Base-by-base conservation (phyloP, 2,113 vertebrate species). In the Scomber scombrus region DNA sequence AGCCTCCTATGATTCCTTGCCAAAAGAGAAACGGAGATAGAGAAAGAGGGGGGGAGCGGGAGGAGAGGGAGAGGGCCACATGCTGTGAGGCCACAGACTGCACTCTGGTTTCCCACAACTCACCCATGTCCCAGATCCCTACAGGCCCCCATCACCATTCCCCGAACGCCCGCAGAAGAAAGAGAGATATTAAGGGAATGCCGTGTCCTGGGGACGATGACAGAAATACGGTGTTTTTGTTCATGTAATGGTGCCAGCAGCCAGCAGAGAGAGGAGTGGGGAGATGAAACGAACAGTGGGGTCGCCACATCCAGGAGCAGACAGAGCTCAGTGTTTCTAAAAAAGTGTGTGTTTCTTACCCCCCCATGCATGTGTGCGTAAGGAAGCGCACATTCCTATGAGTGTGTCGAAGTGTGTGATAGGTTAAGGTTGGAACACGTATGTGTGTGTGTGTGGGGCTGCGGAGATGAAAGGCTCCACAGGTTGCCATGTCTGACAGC, bases 91-190 rank as follows among this genome's bases (percentile, higher is more conserved):
- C 92, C 91, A 91, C 87, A 91, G 85, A 92, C 89, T 89, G 75
- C 92, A 90, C 91, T 93, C 86, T 81, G 87, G 85, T 94, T 94
- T 93, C 93, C 91, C 92, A 93, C 92, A 91, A 90, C 71, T 92
- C 92, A 92, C 89, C 91, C 92, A 85, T 89, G 87, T 91, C 92
- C 91, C 88, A 89, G 82, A 90, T 93, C 84, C 81, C 85, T 84
- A n/a, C 82, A 83, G 78, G 79, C 87, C 82, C 88, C 82, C 76
- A 49, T 67, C 8, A 13, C 68, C 80, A 56, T 74, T 75, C 85
- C 85, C 80, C 7, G 11, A 80, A 84, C 87, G 69, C 82, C 86
- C 71, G 76, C 82, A 84, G 71, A 86, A 91, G 73, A 90, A 88
- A 91, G 86, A 81, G 63, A 73, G 85, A 92, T 88, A 80, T 89